Base-by-base conservation (phyloP, 2,888 invertebrate genomes). In the Drosophila testacea region DNA sequence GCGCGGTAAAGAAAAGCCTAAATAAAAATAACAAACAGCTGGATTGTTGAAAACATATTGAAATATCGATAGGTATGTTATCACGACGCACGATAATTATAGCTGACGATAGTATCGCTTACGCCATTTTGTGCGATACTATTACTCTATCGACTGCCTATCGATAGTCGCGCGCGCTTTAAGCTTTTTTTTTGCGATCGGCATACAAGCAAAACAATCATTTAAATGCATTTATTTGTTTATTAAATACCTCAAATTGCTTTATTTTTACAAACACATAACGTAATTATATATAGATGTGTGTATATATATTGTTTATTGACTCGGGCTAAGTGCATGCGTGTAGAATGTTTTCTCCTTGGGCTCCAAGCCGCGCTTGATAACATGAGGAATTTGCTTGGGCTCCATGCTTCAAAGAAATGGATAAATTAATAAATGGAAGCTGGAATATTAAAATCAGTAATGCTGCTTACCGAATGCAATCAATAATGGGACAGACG, bases 401-500 rank as follows among this genome's bases (percentile, higher is more conserved):
- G 96, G 96, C 7, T 98, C 96, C 99, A 99, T 99, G 79, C 97
- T 97, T 93, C 89, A 22, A 38, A 6, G 22, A 41, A 10, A 34
- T 55, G 16, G 2, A n/a, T 6, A 9, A 34, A 28, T 39, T 34
- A 32, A 5, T 9, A 16, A 6, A 11, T 30, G 5, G 1, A 41
- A 22, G 28, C 3, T 1, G 5, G 0, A 41, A 22, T 36, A 4
- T 1, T 7, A 4, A 32, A 13, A 5, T 11, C 10, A 4, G 5
- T 3, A 11, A 27, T 48, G 48, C 52, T 36, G 94, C 95, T 94
- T 93, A 97, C 97, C 94, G 95, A 90, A 99, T 99, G 92, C 99
- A 99, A 91, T 99, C 99, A 81, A 99, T 98, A 82, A 99, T 98
- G 6, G 99, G 99, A 91, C 99, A 99, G 2, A 99, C 99, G 1